A percentile compares a stretch with the other conserved stretches of the same genome.
phyloP scores from a whole-genome alignment of 2,888 invertebrate genomes.

The Nomada hirtipes region DNA sequence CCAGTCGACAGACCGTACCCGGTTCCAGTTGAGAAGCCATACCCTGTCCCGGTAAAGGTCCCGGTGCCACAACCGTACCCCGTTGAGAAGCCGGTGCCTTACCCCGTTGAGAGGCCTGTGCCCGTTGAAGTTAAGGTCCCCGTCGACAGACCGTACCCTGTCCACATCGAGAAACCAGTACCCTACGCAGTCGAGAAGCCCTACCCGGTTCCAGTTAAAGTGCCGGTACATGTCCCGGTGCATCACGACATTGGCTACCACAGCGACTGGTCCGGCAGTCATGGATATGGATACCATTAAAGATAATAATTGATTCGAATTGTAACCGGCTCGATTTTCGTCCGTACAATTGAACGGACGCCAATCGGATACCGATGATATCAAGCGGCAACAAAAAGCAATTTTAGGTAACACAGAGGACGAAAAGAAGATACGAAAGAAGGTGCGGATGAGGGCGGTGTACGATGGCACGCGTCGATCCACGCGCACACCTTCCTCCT shows the following conservation, averaged over 20 bases:
- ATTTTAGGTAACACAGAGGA: constrained; percentile 8
- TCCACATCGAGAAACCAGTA: constrained; percentile 85
- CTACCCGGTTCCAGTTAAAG: constrained; percentile 89
- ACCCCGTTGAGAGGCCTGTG: constrained; percentile 85
- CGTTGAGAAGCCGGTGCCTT: constrained; percentile 86
- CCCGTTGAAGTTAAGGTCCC: constrained; percentile 88
- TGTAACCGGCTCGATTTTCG: neutral
- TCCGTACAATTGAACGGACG: neutral
- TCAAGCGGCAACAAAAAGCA: neutral
- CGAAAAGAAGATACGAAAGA: constrained; percentile 12
- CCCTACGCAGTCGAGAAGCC: constrained; percentile 89
- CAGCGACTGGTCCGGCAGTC: constrained; percentile 52
- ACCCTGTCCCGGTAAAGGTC: constrained; percentile 86
- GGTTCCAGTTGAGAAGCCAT: constrained; percentile 87
- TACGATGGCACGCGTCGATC: constrained; percentile 46
- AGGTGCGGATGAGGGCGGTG: constrained; percentile 23
- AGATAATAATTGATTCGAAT: no score
- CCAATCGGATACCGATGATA: neutral
- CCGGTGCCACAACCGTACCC: constrained; percentile 84
- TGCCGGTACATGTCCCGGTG: constrained; percentile 86
- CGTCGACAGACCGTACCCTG: constrained; percentile 88
- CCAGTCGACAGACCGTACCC: constrained; percentile 88
- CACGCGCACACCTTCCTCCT: constrained; percentile 3
- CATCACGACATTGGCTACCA: constrained; percentile 50
- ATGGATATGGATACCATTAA: constrained; percentile 51